Base-by-base conservation (phyloP, 1,140 invertebrate genomes). In the Venturia canescens region DNA sequence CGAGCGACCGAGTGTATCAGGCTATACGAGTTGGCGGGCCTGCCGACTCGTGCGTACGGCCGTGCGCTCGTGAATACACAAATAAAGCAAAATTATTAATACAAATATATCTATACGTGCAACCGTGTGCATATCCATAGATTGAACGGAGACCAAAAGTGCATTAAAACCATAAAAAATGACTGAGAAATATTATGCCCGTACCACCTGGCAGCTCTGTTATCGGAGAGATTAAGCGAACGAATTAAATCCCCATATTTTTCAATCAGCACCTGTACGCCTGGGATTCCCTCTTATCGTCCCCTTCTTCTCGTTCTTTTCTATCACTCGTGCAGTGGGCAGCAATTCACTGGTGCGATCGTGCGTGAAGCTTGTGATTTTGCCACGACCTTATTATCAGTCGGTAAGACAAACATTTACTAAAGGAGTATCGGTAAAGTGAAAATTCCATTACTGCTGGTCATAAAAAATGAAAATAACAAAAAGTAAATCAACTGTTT, bases 221-320 rank as follows among this genome's bases (percentile, higher is more conserved):
- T 76, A 76, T 76, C 74, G 74, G 34, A 76, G 38, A 48, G 31
- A 48, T 63, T 34, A 63, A 76, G 23, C 53, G 50, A 34, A 50
- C 15, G 60, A 76, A 63, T 76, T 76, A 63, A 60, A 60, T 63
- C 63, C 50, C 16, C 74, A 76, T 63, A 63, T 66, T 15, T 76
- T 72, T 63, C 74, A 9, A 76, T 63, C 38, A 18, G 53, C 48
- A 74, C 71, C 44, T 74, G 71, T 29, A 26, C 3, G 23, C 16
- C 44, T n/a, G 13, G 44, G n/a, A 44, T 44, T 44, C 38, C 38
- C 38, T 1, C 38, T 44, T 44, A 44, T 44, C 38, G 38, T 11
- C 38, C 44, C 11, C n/a, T 50, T 72, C 31, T 72, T 11, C 29
- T 74, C 13, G 4, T 53, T 74, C 53, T 74, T 18, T 74, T 29